Evolutionary conservation across 2,797 vertebrate genomes (phyloP), one percentile per base, ranked within the genome.

Genomic region (Acanthiza pusilla): DNA sequence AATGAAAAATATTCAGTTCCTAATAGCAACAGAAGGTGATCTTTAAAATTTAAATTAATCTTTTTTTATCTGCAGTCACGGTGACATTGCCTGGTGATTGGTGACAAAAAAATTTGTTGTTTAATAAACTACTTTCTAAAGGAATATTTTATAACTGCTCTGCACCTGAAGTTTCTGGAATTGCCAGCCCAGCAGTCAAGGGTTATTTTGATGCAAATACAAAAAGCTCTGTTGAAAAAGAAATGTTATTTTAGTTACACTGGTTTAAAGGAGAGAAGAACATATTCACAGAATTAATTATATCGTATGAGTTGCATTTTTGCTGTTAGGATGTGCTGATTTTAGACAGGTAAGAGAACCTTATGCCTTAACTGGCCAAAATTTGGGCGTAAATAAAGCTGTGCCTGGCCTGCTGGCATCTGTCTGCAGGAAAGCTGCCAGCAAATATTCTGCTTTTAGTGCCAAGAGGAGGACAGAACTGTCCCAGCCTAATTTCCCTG

Each of bases 1-100:
- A 86, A 94, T 92, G 89, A 91, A 91, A 94, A 93, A 94, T 73
- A 79, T 45, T 91, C 82, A 36, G 80, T 96, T 96, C 80, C 96
- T 92, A 90, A 93, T 92, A 82, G 93, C 88, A 96, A 95, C 94
- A 80, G 89, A 91, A 89, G 84, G 48, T 62, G 60, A 85, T 91
- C 45, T 87, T 96, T 80, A 74, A 63, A 96, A 91, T 96, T 87
- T 93, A 92, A 93, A 96, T 94, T 34, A 84, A 90, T 89, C 53
- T 89, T 71, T 90, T 91, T 90, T 93, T 76, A 91, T 91, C 89
- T 75, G 63, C 86, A 91, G 77, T 93, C 81, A 87, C 2, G 2
- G 75, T 95, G 90, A 88, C 83, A 88, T 86, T 88, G 88, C 88
- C 66, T 91, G 57, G 63, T 80, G 93, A 92, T 82, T 26, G 47